These are phyloP conservation scores for Eulemur rubriventer DNA, from an alignment of 2,797 vertebrate species.

Conservation along the genomic window DNA sequence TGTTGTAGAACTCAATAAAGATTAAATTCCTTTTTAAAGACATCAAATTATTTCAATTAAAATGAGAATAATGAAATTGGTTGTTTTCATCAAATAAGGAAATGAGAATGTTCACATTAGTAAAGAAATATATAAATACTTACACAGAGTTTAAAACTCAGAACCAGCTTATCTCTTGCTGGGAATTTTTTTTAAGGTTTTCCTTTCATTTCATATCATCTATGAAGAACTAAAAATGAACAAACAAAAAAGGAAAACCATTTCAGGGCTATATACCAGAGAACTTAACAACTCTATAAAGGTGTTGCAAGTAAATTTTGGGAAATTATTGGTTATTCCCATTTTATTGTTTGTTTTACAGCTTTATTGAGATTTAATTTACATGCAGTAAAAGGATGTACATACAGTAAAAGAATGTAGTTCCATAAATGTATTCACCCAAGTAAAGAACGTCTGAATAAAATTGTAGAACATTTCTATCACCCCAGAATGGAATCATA, in stretches of 20 bases:
- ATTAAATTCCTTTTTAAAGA: background rate
- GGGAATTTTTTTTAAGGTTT: background rate
- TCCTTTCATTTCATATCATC: background rate
- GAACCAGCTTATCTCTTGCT: background rate
- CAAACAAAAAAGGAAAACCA: background rate
- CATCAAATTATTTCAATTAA: background rate
- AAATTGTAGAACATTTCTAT: background rate
- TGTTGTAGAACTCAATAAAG: background rate
- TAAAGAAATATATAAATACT: background rate
- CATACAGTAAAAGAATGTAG: background rate
- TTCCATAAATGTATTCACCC: background rate
- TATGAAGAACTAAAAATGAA: background rate
- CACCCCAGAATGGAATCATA: background rate
- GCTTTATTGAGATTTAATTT: background rate
- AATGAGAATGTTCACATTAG: background rate
- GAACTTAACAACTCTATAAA: background rate
- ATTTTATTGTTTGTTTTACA: background rate
- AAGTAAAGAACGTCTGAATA: background rate
- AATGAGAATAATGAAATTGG: background rate
- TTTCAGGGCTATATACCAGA: background rate
- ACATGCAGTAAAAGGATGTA: background rate
- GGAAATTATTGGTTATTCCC: background rate
- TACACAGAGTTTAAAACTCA: background rate
- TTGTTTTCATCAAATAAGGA: background rate
- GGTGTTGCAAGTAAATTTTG: background rate